Conservation (phyloP, 2,888 invertebrate genomes). For the Gryllus longicercus region DNA sequence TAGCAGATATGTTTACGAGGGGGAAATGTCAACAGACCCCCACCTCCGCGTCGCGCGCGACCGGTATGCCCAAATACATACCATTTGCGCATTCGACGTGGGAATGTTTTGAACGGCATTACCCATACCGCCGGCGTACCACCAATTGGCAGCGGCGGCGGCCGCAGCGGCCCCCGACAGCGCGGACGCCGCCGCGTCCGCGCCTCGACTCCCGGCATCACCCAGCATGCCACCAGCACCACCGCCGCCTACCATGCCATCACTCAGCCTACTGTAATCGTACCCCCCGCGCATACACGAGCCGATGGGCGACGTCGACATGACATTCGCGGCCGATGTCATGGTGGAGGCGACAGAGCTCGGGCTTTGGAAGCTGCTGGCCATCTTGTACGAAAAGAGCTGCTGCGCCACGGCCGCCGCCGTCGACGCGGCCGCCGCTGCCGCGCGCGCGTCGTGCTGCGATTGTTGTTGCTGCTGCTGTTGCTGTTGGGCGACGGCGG, state of each 20-base stretch:
- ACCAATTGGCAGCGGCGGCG: slow-evolving; percentile 36
- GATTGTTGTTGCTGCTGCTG: slow-evolving; percentile 43
- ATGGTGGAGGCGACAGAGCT: slow-evolving; percentile 56
- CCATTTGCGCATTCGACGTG: slow-evolving; percentile 34
- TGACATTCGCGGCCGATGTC: slow-evolving; percentile 54
- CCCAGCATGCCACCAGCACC: slow-evolving; percentile 27
- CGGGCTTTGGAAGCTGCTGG: slow-evolving; percentile 73
- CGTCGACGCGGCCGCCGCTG: slow-evolving; percentile 57
- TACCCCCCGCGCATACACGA: slow-evolving; percentile 35
- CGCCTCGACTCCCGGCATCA: slow-evolving; percentile 27
- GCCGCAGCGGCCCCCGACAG: slow-evolving; percentile 32
- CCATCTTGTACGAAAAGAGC: slow-evolving; percentile 82
- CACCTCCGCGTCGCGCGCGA: slow-evolving; percentile 22
- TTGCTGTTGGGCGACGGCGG: slow-evolving; percentile 44
- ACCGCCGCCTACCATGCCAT: slow-evolving; percentile 31
- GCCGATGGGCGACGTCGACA: slow-evolving; percentile 55
- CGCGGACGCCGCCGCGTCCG: slow-evolving; percentile 23
- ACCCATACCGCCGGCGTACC: slow-evolving; percentile 37
- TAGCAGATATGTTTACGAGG: too few relatives aligned
- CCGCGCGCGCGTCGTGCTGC: slow-evolving; percentile 46
- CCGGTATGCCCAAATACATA: slow-evolving; percentile 31
- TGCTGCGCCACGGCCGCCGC: slow-evolving; percentile 64
- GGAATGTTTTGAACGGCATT: slow-evolving; percentile 36
- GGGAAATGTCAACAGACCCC: slow-evolving; percentile 26
- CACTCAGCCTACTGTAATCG: slow-evolving; percentile 31